Base-by-base conservation (phyloP, 2,113 vertebrate species). In the Furnarius figulus region DNA sequence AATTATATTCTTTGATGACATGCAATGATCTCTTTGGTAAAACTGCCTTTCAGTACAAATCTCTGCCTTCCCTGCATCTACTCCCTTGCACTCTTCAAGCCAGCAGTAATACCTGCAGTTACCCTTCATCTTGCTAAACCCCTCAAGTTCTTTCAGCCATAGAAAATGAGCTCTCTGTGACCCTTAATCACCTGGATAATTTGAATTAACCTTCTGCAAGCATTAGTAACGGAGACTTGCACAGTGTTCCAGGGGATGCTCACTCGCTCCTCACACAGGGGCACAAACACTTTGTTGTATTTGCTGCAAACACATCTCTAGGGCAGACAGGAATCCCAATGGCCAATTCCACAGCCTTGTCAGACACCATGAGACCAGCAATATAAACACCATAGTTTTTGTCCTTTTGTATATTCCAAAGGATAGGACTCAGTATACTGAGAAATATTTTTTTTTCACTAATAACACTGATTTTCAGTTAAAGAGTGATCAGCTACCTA, bases 261-360 rank as follows among this genome's bases (percentile, higher is more conserved):
- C 28, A 9, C 55, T 76, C 3, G 1, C 44, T 87, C 52, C 78
- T 68, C 0, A 0, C 27, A 5, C 3, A 1, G n/a, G 20, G 12
- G 8, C 62, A 75, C 39, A 2, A 16, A 14, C 0, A 1, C 49
- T 83, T 72, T 33, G 31, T 16, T 82, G 9, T 42, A 44, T 70
- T 22, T 53, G 31, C 12, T 39, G 31, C 20, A 58, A 39, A 53
- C 10, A 0, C 0, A 0, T 33, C 42, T 62, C 62, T 33, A 9
- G 23, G 15, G 37, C 44, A 82, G 47, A 12, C 6, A 6, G 39
- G 14, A 59, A 40, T 63, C 35, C 62, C 35, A 1, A 44, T 31
- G 30, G 14, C 47, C 15, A 89, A 35, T 56, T 37, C 42, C 53
- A 70, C 30, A 80, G 46, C 37, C n/a, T 80, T 12, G 1, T 59